Evolutionary conservation across 2,113 vertebrate species (phyloP).

Genomic region (Saccopteryx leptura): DNA sequence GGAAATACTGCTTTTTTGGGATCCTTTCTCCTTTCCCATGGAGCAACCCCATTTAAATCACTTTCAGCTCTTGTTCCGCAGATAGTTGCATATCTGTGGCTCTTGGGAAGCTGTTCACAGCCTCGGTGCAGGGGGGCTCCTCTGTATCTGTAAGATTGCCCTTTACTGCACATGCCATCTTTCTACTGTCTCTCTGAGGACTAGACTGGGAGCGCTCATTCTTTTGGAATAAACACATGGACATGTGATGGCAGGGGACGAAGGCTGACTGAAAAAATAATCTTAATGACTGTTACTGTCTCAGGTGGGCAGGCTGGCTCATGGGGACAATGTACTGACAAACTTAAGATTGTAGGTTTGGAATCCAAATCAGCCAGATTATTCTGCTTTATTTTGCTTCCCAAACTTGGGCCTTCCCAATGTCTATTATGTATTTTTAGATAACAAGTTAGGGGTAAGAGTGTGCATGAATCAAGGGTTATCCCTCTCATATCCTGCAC

Average conservation of each 20-base stretch:
- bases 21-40: neutral
- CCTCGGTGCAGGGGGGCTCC: neutral
- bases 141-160: neutral
- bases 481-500: neutral
- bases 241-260: neutral
- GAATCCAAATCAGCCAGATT: neutral
- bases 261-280: neutral
- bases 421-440: neutral
- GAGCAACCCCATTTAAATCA: neutral
- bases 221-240: neutral
- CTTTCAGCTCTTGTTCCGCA: neutral
- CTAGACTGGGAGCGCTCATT: neutral
- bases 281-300: neutral
- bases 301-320: neutral
- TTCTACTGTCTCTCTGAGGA: conserved; percentile 28
- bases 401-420: neutral
- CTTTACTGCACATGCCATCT: neutral
- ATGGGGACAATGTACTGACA: neutral
- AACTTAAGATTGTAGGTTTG: neutral
- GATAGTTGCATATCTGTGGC: neutral
- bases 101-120: neutral
- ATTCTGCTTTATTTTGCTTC: neutral
- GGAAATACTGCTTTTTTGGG: neutral
- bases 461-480: neutral
- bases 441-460: neutral